A percentile compares a stretch with the other conserved stretches of the same genome.
phyloP scores from a whole-genome alignment of 1,140 invertebrate genomes.

The Heliconius eleuchia region DNA sequence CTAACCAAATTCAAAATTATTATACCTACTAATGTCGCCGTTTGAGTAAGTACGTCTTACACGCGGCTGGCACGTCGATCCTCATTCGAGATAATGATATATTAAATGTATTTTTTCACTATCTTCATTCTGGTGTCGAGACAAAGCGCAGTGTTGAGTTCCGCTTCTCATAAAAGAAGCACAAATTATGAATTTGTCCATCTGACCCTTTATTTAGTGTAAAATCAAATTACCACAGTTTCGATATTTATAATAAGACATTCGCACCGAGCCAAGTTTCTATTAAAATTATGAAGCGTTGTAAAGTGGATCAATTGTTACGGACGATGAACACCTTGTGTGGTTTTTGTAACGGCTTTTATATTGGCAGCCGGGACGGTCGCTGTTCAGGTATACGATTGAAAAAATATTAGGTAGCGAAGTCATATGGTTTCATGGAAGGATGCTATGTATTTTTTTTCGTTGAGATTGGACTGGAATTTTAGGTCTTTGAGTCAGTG shows the following conservation, averaged over 20 bases:
- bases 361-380: neutral
- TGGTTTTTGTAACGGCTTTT: slow-evolving; percentile 14
- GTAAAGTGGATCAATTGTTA: slow-evolving; percentile 4
- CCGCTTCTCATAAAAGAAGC: no score
- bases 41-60: no score
- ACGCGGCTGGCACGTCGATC: no score
- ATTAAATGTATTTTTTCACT: no score
- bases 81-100: no score
- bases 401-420: neutral
- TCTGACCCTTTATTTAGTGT: neutral
- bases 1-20: no score
- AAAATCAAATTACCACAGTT: neutral
- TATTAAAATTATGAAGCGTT: neutral
- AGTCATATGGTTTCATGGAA: neutral
- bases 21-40: no score
- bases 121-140: no score
- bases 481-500: neutral
- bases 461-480: neutral
- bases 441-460: slow-evolving; percentile 3
- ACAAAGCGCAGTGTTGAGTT: no score
- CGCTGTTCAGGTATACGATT: neutral
- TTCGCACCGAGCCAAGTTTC: neutral
- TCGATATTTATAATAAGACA: neutral
- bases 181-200: no score
- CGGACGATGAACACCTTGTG: slow-evolving; percentile 6